Evolutionary conservation across 2,888 invertebrate genomes (phyloP).

Genomic region (Epiblema foenella): DNA sequence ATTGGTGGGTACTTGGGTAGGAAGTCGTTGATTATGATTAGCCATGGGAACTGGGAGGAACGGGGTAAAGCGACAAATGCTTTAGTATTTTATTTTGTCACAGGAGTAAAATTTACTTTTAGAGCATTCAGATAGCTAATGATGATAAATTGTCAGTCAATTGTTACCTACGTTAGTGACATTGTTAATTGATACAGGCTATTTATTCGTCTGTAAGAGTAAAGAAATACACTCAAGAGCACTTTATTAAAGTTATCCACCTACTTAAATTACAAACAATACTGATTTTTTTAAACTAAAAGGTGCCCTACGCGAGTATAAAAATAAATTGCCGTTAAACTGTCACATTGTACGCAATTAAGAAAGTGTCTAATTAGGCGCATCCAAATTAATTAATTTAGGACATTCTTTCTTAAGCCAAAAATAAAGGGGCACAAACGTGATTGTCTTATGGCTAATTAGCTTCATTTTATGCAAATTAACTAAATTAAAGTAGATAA

Average conservation of each 20-base stretch:
- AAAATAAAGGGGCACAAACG: not conserved
- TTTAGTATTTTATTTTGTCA: not conserved
- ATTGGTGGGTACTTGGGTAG: constrained; percentile 50
- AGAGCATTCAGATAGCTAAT: not conserved
- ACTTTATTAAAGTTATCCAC: too few species aligned
- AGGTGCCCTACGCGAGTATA: too few species aligned
- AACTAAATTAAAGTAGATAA: not conserved
- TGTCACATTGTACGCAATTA: constrained; percentile 15
- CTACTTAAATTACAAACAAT: too few species aligned
- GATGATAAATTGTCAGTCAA: not conserved
- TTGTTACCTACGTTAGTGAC: not conserved
- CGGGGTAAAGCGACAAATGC: constrained; percentile 35
- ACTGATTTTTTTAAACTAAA: too few species aligned
- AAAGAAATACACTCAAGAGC: too few species aligned
- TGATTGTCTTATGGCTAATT: constrained; percentile 6
- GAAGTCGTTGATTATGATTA: constrained; percentile 51
- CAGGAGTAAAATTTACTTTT: not conserved
- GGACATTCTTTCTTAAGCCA: constrained; percentile 1
- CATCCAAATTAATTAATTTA: constrained; percentile 29
- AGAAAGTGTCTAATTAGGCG: constrained; percentile 21
- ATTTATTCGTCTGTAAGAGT: not conserved
- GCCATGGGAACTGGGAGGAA: constrained; percentile 52
- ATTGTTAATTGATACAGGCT: not conserved
- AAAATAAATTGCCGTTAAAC: not conserved
- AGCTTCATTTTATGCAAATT: not conserved